Conservation (phyloP, 1,140 invertebrate species). For the Parapsyche elsis region DNA sequence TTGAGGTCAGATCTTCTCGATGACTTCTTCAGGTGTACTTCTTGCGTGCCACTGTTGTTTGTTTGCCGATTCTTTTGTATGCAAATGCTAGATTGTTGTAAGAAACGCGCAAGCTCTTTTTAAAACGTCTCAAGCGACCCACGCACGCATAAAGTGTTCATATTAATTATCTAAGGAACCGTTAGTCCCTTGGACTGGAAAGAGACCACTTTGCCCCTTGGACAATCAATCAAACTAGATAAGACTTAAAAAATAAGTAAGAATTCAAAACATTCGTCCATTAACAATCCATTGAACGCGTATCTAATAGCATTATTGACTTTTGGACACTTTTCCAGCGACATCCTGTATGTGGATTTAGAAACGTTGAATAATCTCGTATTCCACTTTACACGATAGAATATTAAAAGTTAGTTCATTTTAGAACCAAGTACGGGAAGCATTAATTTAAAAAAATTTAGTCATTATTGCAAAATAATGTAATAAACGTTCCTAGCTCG, state of each 20-base stretch:
- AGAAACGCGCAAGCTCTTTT: background rate
- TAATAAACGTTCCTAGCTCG: background rate
- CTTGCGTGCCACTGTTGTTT: background rate
- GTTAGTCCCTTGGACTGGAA: background rate
- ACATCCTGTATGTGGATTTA: no score
- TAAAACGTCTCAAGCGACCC: background rate
- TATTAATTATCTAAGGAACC: background rate
- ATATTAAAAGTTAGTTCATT: no score
- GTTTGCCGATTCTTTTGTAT: constrained; percentile 18
- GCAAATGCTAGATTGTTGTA: constrained; percentile 8
- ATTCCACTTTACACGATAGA: no score
- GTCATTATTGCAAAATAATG: background rate
- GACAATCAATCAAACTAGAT: constrained; percentile 15
- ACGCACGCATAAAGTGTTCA: background rate
- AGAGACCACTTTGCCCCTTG: background rate
- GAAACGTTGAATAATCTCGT: no score
- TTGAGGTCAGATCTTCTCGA: constrained; percentile 10
- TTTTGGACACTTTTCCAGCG: background rate
- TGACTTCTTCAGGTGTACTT: background rate
- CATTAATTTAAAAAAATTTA: background rate
- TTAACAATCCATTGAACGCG: background rate
- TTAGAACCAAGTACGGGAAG: no score
- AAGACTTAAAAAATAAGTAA: background rate
- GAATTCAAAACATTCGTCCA: constrained; percentile 22
- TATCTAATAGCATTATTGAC: background rate